Evolutionary conservation across 2,888 invertebrate species (phyloP), one percentile per base, ranked within the genome.

Genomic region (Ferdinandea cuprea): DNA sequence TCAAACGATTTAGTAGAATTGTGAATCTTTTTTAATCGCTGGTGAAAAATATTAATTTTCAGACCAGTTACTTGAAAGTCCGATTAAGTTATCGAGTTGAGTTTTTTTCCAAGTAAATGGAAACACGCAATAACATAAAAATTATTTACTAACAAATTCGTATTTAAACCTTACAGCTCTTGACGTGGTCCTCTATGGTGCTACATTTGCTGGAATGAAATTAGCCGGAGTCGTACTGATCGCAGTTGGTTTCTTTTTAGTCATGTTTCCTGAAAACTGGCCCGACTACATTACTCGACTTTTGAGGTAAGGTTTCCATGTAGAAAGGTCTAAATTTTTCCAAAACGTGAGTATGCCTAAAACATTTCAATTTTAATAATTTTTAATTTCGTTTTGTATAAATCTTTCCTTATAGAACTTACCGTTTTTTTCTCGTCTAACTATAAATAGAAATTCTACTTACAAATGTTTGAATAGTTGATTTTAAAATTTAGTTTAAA

Each of bases 191-290:
- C 91, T 97, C 76, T 97, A 98, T 90, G 94, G 95, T 68, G 96
- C 96, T 9, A 93, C 95, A 87, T 98, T 98, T 91, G 95, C 96
- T 88, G 98, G 97, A 46, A 98, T 98, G 98, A 97, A 98, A 92
- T 91, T 98, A 87, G 96, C 98, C n/a, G 98, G 98, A 28, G 95
- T 98, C 89, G 95, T 98, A 86, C 92, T 98, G 66, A 97, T 98
- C 87, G 94, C 95, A 0, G 95, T 97, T 68, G 98, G 98, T 63
- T 97, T 98, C 92, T 95, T 97, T 91, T 93, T 98, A 66, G 98
- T 98, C 83, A 96, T 98, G 95, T 96, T 98, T 87, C 98, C 98
- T 0, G 97, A 97, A 91, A 97, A 98, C 92, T 98, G 98, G 98
- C 97, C 98, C 0, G 96, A 97, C 90, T 98, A 97, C 91, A 96